Evolutionary conservation across 92 coral and sea anemone genomes (phyloP), one percentile per base, ranked within the genome.

Genomic region (Desmophyllum pertusum): DNA sequence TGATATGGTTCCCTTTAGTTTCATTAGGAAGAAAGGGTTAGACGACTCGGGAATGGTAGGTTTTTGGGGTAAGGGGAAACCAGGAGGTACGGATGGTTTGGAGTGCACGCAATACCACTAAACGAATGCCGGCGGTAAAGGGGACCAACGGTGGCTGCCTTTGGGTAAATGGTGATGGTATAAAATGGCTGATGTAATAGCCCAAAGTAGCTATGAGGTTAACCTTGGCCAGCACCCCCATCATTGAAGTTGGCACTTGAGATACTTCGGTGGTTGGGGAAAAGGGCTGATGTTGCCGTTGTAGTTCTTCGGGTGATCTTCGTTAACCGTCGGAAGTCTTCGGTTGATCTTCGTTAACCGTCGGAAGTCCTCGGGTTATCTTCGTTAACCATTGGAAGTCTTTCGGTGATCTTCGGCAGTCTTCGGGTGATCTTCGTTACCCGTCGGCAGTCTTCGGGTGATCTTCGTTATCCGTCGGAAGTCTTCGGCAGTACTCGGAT

Each of bases 31-130:
- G 76, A 69, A 81, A 29, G 77, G 86, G 33, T 51, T 10, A 35
- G 75, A 50, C 6, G 86, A 83, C 27, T 74, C 81, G 2, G 87
- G 87, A 40, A 83, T 77, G 51, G 38, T 46, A 35, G 81, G 87
- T 77, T 83, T 83, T 38, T 74, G 81, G 13, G 72, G 81, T 30
- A 83, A 73, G 25, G 87, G 87, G 38, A 84, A 51, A 72, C 79
- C 79, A 17, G 37, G 75, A 10, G 75, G 75, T 3, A 70, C 29
- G 25, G 75, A 70, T 55, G 82, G 70, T 27, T 46, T n/a, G 57
- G 57, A 51, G 57, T 15, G 57, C 23, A 17, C 57, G 57, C n/a
- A 9, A 48, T 57, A 77, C 33, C 41, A 21, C 82, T 55, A 48
- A 64, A 64, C 70, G 65, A 42, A 38, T 33, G 65, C 33, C 23